Base-by-base conservation (phyloP, 2,113 vertebrate species). In the Seriola dumerili region DNA sequence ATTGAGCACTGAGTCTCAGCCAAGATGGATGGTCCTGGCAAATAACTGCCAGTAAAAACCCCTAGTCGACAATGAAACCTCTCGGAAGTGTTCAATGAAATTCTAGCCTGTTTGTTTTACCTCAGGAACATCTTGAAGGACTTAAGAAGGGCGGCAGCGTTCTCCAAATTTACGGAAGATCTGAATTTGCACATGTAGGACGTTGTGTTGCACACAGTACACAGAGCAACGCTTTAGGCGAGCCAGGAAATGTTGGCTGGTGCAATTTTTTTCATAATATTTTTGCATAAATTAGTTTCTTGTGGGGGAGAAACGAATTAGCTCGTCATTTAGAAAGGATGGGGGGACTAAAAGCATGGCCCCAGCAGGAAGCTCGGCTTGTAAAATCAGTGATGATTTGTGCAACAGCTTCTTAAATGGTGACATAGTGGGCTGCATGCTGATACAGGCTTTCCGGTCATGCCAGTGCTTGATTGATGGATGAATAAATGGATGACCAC, bases 381-480 rank as follows among this genome's bases (percentile, higher is more conserved):
- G 87, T 85, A 80, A 86, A 88, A 90, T 89, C 87, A 88, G 81
- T 86, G 57, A 48, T 36, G 65, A 70, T 87, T 85, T 92, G 78
- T 81, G 85, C 83, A 84, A 76, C 73, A 76, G 63, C 72, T 72
- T 81, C 57, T 83, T 40, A 77, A 85, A 83, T 63, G 74, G 76
- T n/a, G 52, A 55, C 14, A 19, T 42, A 72, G 42, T 38, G 55
- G 46, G 63, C 67, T 13, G 29, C 59, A 55, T 78, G 89, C 84
- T 89, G 87, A 89, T 83, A 68, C 6, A 68, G 76, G 46, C 73
- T 29, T 50, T 54, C 80, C 67, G 57, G 69, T 63, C 23, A 34
- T 23, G 64, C 32, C 59, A 68, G 57, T 52, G 32, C 42, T 23
- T 65, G 78, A 86, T 59, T 68, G 76, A 89, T 73, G 38, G 79